These are phyloP conservation scores for Drosophila formosana DNA, from an alignment of 2,888 invertebrate genomes.

Conservation along the genomic window DNA sequence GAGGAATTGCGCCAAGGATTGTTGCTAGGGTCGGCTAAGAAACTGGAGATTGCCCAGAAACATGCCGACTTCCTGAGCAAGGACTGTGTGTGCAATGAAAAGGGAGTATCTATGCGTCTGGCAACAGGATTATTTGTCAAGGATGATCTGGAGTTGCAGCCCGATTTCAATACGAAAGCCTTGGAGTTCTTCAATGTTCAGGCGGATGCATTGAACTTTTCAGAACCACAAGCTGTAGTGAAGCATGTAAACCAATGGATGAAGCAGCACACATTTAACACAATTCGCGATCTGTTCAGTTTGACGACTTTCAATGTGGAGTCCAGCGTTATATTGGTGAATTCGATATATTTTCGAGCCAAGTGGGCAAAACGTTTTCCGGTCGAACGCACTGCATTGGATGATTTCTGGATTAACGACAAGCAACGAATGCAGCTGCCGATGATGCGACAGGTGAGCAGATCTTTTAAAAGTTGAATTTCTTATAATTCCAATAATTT, in stretches of 20 bases:
- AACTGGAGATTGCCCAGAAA: constrained; percentile 54
- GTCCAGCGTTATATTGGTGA: constrained; percentile 91
- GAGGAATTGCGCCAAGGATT: constrained; percentile 58
- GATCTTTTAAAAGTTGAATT: neutral
- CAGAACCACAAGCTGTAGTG: neutral
- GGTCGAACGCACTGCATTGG: constrained; percentile 86
- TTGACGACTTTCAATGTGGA: neutral
- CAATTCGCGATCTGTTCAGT: neutral
- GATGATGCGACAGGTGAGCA: constrained; percentile 88
- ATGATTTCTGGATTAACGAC: constrained; percentile 88
- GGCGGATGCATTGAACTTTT: neutral
- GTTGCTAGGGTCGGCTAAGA: constrained; percentile 48
- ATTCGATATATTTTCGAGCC: constrained; percentile 94
- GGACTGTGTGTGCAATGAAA: constrained; percentile 54
- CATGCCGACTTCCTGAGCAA: constrained; percentile 57
- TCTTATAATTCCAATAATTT: neutral
- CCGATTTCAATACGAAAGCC: neutral
- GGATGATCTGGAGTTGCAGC: constrained; percentile 29
- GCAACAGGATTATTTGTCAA: constrained; percentile 91
- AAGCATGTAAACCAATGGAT: neutral
- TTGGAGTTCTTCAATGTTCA: neutral
- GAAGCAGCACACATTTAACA: neutral
- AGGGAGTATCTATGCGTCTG: constrained; percentile 83
- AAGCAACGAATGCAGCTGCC: constrained; percentile 84
- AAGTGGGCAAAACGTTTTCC: constrained; percentile 90